phyloP scores from a whole-genome alignment of 2,888 invertebrate species.

The Scrobipalpa costella region DNA sequence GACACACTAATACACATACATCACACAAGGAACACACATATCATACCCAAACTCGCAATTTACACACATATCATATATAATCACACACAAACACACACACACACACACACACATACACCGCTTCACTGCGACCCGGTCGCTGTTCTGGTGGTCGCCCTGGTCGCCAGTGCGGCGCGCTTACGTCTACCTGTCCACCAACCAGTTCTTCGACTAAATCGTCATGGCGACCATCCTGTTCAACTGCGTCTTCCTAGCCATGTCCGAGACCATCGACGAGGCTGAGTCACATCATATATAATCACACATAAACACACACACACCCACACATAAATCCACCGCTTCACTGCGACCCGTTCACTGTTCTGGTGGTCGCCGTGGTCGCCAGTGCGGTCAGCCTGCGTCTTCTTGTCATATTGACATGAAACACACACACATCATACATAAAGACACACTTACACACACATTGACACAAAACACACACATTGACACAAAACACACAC shows the following conservation, averaged over 20 bases:
- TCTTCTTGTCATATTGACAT: conserved; percentile 95
- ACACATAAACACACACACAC: no score
- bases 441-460: no score
- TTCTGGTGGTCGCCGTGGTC: conserved; percentile 97
- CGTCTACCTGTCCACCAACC: conserved; percentile 96
- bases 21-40: no score
- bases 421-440: no score
- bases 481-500: no score
- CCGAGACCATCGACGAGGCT: conserved; percentile 95
- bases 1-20: no score
- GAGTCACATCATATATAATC: no score
- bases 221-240: conserved; percentile 98
- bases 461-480: no score
- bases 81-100: no score
- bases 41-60: no score
- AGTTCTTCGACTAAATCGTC: conserved; percentile 98
- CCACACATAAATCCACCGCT: conserved; percentile 98
- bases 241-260: conserved; percentile 98
- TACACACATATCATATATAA: no score
- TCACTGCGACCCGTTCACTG: conserved; percentile 95
- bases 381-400: conserved; percentile 90
- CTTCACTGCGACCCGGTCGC: conserved; percentile 95
- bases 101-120: conserved; percentile 98
- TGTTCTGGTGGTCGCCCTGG: conserved; percentile 97
- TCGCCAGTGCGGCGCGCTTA: conserved; percentile 91